Base-by-base conservation (phyloP, 2,888 invertebrate species). In the Epirrhoe tristata region DNA sequence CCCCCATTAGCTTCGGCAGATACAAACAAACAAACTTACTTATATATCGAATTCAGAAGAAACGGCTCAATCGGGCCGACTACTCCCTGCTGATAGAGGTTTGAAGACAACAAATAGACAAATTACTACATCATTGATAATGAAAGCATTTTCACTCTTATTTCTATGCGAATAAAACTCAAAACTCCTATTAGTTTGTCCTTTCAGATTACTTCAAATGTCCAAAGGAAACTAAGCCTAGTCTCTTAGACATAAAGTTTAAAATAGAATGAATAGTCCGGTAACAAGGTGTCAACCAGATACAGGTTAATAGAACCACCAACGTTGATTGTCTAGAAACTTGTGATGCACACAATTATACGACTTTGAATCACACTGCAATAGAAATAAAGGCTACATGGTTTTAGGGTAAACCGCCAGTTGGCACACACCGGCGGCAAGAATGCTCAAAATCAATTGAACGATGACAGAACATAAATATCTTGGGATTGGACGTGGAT, bases 51-150 rank as follows among this genome's bases (percentile, higher is more conserved):
- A 80, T 86, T 88, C 81, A 74, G 79, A 80, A 76, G 86, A 89
- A 87, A 83, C 78, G 77, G 77, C 81, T 90, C 89, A 89, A 90
- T 88, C 81, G 84, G 5, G 69, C 90, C 89, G 90, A 83, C 76
- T 71, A 77, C 78, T 72, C 82, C 86, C 87, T 76, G 85, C 86
- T 85, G 86, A 74, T 80, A 81, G 67, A 74, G 78, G 76, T 79
- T 80, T 78, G 79, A 76, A 77, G 75, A 80, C 76, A 79, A 77
- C 67, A 71, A 72, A 70, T 66, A 66, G 62, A 53, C 10, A 60
- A 66, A 66, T 63, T 63, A 61, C 16, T 17, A 46, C 31, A 67
- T 70, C 63, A 54, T 6, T 24, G 7, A 0, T 6, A 12, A 0
- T 5, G 6, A 66, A 59, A 1, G 10, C 39, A 73, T 68, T 67